These are phyloP conservation scores for Hypomecis atomaria DNA, from an alignment of 2,888 invertebrate species.

Conservation along the genomic window DNA sequence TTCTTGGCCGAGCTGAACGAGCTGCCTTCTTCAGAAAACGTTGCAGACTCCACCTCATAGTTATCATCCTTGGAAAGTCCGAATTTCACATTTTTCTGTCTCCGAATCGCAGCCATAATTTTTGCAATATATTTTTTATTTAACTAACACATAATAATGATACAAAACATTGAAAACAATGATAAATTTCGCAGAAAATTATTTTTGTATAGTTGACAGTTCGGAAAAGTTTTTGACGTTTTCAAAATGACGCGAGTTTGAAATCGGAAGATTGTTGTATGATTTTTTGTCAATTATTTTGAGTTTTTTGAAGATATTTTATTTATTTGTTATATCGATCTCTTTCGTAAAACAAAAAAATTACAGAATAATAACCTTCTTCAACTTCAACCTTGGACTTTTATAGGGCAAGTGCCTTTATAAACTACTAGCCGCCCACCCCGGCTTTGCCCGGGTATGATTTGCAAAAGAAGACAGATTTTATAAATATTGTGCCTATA, in stretches of 20 bases:
- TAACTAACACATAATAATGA: constrained; percentile 44
- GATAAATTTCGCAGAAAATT: constrained; percentile 55
- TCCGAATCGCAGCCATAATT: constrained; percentile 58
- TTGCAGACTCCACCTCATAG: constrained; percentile 54
- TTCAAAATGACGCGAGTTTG: constrained; percentile 37
- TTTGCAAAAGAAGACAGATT: too few species aligned
- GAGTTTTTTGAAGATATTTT: background rate
- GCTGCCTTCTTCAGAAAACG: constrained; percentile 59
- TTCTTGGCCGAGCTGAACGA: constrained; percentile 66
- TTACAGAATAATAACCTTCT: too few species aligned
- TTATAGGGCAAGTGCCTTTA: too few species aligned
- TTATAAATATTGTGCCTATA: too few species aligned
- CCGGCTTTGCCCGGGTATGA: too few species aligned
- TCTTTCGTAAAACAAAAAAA: too few species aligned
- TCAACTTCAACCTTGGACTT: too few species aligned
- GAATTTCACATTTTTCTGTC: constrained; percentile 69
- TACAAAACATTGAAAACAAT: constrained; percentile 49
- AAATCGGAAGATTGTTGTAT: constrained; percentile 23
- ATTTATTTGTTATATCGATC: too few species aligned
- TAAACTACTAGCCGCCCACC: too few species aligned
- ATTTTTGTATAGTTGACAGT: constrained; percentile 40
- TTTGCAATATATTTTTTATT: constrained; percentile 17
- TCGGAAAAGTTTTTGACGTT: constrained; percentile 42
- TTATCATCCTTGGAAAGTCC: constrained; percentile 72
- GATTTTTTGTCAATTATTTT: constrained; percentile 13